These are phyloP conservation scores for Phyllostomus hastatus DNA, from an alignment of 2,113 vertebrate species.

Conservation along the genomic window DNA sequence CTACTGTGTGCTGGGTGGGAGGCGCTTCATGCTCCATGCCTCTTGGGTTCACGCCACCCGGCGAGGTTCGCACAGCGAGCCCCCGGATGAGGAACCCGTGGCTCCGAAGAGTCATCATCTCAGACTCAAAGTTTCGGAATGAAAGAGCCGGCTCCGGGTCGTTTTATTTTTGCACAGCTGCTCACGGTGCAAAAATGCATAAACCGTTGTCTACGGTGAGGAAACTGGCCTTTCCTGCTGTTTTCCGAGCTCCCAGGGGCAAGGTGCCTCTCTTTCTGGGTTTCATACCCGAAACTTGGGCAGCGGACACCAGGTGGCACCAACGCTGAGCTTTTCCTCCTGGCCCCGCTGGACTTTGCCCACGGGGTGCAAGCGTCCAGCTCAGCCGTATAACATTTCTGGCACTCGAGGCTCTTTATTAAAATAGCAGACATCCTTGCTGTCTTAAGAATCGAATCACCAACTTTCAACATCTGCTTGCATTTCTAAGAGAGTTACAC, in stretches of 20 bases:
- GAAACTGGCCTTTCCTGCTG: background rate
- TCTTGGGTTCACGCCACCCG: background rate
- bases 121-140: background rate
- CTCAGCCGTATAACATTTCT: background rate
- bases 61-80: background rate
- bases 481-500: background rate
- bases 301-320: constrained; percentile 44
- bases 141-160: background rate
- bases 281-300: background rate
- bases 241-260: background rate
- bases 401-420: background rate
- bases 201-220: background rate
- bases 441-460: background rate
- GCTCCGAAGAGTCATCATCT: background rate
- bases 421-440: background rate
- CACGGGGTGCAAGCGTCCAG: rapidly evolving
- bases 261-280: rapidly evolving
- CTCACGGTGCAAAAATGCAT: background rate
- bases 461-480: background rate
- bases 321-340: background rate
- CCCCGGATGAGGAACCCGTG: background rate
- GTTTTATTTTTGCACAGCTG: background rate
- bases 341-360: rapidly evolving
- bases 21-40: background rate
- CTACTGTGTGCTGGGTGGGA: background rate